Conservation (phyloP, 2,888 invertebrate genomes). For the Eurois occulta region DNA sequence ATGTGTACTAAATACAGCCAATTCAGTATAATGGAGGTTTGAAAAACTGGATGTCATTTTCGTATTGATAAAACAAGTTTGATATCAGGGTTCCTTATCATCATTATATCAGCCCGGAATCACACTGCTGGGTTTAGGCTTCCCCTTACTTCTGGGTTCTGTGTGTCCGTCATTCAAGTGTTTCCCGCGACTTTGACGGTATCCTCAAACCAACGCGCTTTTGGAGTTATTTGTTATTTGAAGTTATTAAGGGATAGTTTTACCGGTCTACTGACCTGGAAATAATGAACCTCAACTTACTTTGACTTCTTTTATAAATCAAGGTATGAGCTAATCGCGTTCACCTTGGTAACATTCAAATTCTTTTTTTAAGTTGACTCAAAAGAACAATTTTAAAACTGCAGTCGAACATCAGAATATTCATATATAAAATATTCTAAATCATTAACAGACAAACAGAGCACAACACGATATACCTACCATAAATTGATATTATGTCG, state of each 20-base stretch:
- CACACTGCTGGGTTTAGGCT: background rate
- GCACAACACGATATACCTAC: constrained; percentile 22
- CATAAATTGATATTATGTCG: constrained; percentile 42
- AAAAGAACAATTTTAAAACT: background rate
- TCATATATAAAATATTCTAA: background rate
- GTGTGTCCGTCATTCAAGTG: background rate
- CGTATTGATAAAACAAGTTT: background rate
- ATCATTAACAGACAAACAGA: constrained; percentile 8
- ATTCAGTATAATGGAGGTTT: background rate
- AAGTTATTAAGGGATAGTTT: background rate
- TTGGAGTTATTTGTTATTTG: background rate
- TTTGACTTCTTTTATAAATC: background rate
- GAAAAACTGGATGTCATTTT: background rate
- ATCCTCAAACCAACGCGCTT: background rate
- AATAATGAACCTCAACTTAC: background rate
- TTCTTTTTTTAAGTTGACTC: background rate
- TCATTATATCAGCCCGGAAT: background rate
- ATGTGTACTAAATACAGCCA: too few species aligned
- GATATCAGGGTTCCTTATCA: background rate
- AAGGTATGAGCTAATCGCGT: background rate
- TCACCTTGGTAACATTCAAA: background rate
- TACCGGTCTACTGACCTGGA: background rate
- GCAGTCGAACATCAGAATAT: background rate
- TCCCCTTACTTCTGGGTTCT: background rate
- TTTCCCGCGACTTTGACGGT: background rate